phyloP scores from a whole-genome alignment of 2,888 invertebrate genomes.

The Lasius fuliginosus region DNA sequence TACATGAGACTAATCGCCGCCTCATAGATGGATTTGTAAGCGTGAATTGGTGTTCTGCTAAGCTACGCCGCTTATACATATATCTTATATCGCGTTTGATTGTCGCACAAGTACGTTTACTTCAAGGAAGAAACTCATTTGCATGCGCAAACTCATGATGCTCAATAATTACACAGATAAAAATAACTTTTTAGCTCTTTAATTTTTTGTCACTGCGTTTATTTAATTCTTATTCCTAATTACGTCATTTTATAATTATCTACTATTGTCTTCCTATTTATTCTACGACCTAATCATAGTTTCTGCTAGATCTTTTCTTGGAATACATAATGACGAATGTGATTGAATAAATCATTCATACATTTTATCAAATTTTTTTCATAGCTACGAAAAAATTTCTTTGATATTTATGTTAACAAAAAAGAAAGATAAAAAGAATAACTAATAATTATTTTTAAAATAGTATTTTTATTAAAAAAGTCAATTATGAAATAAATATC shows the following conservation, averaged over 20 bases:
- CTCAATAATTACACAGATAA: not conserved
- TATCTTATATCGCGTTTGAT: conserved; percentile 19
- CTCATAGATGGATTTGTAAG: conserved; percentile 36
- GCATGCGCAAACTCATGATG: not conserved
- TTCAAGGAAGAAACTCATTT: conserved; percentile 20
- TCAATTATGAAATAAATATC: not conserved
- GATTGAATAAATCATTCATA: too few species aligned
- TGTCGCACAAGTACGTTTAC: conserved; percentile 13
- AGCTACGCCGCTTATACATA: conserved; percentile 18
- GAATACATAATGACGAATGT: too few species aligned
- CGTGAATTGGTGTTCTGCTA: conserved; percentile 32
- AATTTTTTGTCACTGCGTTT: not conserved
- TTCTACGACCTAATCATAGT: too few species aligned
- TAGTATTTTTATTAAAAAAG: not conserved
- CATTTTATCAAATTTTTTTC: too few species aligned
- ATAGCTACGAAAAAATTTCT: not conserved
- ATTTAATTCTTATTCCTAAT: not conserved
- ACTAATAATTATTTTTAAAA: not conserved
- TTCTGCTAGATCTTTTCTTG: too few species aligned
- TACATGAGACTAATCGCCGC: not conserved
- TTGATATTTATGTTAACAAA: not conserved
- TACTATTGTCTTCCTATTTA: too few species aligned
- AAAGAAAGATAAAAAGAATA: not conserved
- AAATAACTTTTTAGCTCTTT: not conserved
- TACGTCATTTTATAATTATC: too few species aligned